phyloP scores from a whole-genome alignment of 2,113 vertebrate genomes.

The Halichoeres trimaculatus region DNA sequence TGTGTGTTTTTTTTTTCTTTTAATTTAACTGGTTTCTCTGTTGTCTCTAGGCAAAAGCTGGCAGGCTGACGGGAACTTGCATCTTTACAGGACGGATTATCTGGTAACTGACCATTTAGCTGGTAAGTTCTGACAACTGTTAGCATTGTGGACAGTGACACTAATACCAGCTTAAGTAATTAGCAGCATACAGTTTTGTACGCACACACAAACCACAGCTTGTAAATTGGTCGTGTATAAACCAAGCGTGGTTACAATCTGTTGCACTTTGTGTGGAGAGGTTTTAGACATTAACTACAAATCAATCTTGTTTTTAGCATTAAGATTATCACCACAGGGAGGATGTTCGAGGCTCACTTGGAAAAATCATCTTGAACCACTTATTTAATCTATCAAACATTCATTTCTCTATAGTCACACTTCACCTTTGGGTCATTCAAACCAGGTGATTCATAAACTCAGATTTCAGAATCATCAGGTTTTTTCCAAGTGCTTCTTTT shows the following conservation, averaged over 20 bases:
- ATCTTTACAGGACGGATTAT: slow-evolving; percentile 98
- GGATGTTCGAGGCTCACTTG: neutral
- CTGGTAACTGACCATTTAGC: slow-evolving; percentile 99
- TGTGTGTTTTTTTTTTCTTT: neutral
- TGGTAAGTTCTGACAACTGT: slow-evolving; percentile 88
- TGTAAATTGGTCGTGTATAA: neutral
- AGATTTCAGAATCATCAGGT: too few species aligned
- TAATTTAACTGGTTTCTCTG: slow-evolving; percentile 21
- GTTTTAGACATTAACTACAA: too few species aligned
- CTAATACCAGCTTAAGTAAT: neutral
- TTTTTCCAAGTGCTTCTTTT: too few species aligned
- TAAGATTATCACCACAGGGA: too few species aligned
- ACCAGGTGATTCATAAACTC: too few species aligned
- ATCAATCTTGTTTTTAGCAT: neutral
- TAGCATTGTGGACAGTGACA: neutral
- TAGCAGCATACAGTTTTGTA: neutral
- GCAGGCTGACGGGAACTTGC: slow-evolving; percentile 94
- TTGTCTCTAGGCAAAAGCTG: slow-evolving; percentile 91
- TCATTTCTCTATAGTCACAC: too few species aligned
- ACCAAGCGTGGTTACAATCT: neutral
- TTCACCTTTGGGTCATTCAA: too few species aligned
- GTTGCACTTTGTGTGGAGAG: neutral
- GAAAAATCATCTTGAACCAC: neutral
- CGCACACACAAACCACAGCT: neutral
- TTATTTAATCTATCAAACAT: too few species aligned